Evolutionary conservation across 2,113 vertebrate genomes (phyloP), one percentile per base, ranked within the genome.

Genomic region (Phylloscopus whistleri): DNA sequence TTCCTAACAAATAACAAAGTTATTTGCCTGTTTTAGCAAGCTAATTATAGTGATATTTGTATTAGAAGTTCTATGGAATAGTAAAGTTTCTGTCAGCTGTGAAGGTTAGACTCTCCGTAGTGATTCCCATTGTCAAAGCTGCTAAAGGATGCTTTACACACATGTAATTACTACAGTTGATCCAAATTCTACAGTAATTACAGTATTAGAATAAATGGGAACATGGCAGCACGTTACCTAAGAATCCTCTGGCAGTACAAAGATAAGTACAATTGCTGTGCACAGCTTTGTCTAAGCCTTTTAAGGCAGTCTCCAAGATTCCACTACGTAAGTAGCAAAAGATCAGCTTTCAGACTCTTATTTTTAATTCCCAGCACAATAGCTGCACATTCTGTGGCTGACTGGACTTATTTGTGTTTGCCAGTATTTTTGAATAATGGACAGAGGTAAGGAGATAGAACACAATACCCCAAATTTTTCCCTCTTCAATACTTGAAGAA

Each of bases 171-270:
- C 84, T 89, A 90, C n/a, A 74, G 76, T 58, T 97, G 94, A 96
- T 95, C 78, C 85, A 93, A 91, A 91, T 94, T 92, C 87, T 91
- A 73, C 64, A 76, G 84, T 89, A 97, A 97, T 96, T 97, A 95
- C 53, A 86, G 72, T 86, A 72, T 72, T 82, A 89, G 64, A 95
- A 93, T 96, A 95, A 95, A 93, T 43, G 51, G 44, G 30, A 90
- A 86, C 75, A 70, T 41, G 46, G 59, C 16, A 82, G 44, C 30
- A 60, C 27, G 39, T 77, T 81, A 94, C 44, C 70, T 89, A 87
- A 68, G 76, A 79, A 92, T 95, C 28, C 62, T 79, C 55, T 93
- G n/a, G 39, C 52, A 94, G 86, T 76, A 56, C 27, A 83, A 92
- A 84, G 58, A 70, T 66, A 94, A 83, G 66, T 59, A 67, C 55